These are phyloP conservation scores for Ailurus styani DNA, from an alignment of 2,113 vertebrate genomes.

Conservation along the genomic window DNA sequence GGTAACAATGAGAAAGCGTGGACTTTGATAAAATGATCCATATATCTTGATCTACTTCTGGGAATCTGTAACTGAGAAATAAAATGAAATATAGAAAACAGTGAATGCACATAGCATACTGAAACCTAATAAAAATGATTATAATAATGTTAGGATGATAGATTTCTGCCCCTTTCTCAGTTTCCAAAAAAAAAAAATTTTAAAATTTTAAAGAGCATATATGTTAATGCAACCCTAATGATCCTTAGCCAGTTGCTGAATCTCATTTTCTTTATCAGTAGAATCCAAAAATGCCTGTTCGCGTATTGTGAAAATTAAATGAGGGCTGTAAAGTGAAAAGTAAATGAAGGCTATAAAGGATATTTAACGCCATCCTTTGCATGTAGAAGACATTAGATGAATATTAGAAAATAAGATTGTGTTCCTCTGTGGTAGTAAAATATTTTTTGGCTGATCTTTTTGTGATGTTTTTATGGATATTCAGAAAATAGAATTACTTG, in stretches of 20 bases:
- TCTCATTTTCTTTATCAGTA: slow-evolving; percentile 23
- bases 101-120: neutral
- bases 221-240: neutral
- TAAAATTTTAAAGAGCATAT: neutral
- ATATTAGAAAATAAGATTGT: neutral
- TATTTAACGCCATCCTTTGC: too few species aligned
- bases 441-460: slow-evolving; percentile 1
- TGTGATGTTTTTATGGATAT: neutral
- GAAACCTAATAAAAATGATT: slow-evolving; percentile 23
- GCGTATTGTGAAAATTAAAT: slow-evolving; percentile 30
- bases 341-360: too few species aligned
- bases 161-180: neutral
- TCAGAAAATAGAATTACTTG: slow-evolving; percentile 13
- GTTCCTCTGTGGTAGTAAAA: neutral
- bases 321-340: neutral
- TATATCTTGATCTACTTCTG: neutral
- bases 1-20: neutral
- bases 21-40: neutral
- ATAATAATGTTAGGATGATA: neutral
- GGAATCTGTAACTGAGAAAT: neutral
- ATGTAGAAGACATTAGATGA: too few species aligned
- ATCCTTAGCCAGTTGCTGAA: neutral
- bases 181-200: neutral
- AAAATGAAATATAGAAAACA: neutral
- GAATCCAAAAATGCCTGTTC: neutral